These are phyloP conservation scores for Dorcus hopei DNA, from an alignment of 2,888 invertebrate genomes.

Conservation along the genomic window DNA sequence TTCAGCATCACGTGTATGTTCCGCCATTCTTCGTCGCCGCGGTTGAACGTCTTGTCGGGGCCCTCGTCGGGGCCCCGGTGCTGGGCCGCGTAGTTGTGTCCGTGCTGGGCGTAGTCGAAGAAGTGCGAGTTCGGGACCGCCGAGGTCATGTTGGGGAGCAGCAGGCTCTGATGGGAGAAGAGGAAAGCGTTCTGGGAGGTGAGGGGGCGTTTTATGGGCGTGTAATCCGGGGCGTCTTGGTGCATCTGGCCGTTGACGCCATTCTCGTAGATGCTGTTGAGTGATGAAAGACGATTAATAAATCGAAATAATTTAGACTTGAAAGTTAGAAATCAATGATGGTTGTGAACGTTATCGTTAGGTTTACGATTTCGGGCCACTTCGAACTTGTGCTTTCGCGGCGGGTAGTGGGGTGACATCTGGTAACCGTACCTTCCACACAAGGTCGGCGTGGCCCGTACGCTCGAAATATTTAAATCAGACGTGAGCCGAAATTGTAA, in stretches of 20 bases:
- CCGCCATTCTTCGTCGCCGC: constrained; percentile 91
- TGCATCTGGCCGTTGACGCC: constrained; percentile 40
- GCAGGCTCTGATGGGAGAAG: constrained; percentile 39
- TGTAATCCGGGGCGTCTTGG: constrained; percentile 36
- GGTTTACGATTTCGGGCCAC: no score
- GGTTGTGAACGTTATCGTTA: no score
- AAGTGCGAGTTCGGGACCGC: constrained; percentile 50
- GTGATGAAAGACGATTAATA: no score
- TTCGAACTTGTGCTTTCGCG: no score
- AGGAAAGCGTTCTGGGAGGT: constrained; percentile 41
- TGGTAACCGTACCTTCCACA: no score
- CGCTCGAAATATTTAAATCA: no score
- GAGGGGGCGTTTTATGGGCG: constrained; percentile 50
- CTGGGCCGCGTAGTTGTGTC: constrained; percentile 34
- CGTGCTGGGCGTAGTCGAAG: constrained; percentile 56
- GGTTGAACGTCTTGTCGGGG: constrained; percentile 29
- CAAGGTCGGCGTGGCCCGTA: no score
- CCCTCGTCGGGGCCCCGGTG: constrained; percentile 27
- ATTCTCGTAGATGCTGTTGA: constrained; percentile 54
- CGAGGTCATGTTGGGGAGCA: constrained; percentile 37
- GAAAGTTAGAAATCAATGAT: no score
- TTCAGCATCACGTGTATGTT: constrained; percentile 93
- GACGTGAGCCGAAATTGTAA: no score
- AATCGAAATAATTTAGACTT: no score
- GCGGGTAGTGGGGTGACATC: no score